A percentile compares a stretch with the other conserved stretches of the same genome.
Conservation (phyloP, 2,113 vertebrate genomes). For the Garra rufa region DNA sequence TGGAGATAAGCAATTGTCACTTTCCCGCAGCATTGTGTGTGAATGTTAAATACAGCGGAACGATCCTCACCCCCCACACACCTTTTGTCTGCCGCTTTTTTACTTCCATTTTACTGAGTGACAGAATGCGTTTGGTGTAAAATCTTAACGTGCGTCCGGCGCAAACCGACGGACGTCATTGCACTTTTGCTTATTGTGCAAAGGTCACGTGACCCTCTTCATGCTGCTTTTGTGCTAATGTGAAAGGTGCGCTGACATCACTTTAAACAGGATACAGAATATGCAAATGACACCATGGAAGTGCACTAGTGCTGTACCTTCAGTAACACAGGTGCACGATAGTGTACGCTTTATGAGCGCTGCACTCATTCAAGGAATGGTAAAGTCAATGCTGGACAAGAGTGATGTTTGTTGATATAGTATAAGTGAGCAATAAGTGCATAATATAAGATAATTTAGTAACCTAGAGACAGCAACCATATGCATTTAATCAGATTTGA, state of each 20-base stretch:
- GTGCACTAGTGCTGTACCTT: background rate
- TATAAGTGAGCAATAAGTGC: constrained; percentile 1
- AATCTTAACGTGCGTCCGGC: background rate
- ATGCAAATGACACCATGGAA: constrained; percentile 31
- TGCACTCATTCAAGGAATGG: background rate
- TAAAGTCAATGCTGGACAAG: background rate
- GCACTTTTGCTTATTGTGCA: constrained; percentile 6
- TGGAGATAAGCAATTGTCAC: constrained; percentile 99
- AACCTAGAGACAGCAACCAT: background rate
- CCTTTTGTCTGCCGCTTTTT: constrained; percentile 32
- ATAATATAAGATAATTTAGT: background rate
- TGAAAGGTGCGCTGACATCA: constrained; percentile 12
- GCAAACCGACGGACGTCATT: background rate
- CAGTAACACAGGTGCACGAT: background rate
- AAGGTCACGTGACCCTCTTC: constrained; percentile 20
- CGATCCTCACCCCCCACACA: constrained; percentile 83
- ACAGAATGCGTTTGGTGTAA: constrained; percentile 30
- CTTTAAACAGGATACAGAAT: constrained; percentile 6
- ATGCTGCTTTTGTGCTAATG: constrained; percentile 15
- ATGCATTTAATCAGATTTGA: background rate
- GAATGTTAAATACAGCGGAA: constrained; percentile 95
- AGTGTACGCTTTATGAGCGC: background rate
- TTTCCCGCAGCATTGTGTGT: constrained; percentile 91
- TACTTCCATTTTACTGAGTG: constrained; percentile 25
- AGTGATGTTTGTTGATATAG: background rate